These are phyloP conservation scores for Philypnodon macrostomus DNA, from an alignment of 2,797 vertebrate genomes.

Conservation along the genomic window DNA sequence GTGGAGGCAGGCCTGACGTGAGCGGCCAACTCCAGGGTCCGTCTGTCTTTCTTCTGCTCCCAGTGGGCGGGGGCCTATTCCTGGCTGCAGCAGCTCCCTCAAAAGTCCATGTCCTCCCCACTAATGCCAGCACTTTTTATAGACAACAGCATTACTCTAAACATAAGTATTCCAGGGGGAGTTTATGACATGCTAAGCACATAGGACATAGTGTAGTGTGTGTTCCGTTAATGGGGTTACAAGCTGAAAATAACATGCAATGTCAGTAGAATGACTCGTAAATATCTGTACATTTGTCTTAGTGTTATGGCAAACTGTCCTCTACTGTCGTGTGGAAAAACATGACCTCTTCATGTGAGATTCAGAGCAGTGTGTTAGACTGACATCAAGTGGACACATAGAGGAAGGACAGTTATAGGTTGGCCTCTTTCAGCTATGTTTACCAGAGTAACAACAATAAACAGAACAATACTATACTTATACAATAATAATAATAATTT, in stretches of 20 bases:
- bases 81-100: constrained; percentile 34
- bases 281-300: constrained; percentile 20
- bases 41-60: constrained; percentile 47
- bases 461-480: too few relatives aligned
- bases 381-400: constrained; percentile 71
- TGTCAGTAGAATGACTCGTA: constrained; percentile 3
- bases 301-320: constrained; percentile 13
- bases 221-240: constrained; percentile 17
- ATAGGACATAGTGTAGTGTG: constrained; percentile 10
- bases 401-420: constrained; percentile 2
- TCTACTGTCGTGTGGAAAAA: constrained; percentile 7
- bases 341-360: background rate
- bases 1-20: constrained; percentile 48
- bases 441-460: too few relatives aligned
- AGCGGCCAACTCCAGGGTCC: constrained; percentile 52
- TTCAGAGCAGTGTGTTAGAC: constrained; percentile 42
- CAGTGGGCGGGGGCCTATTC: constrained; percentile 38
- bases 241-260: constrained; percentile 29
- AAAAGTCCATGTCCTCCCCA: constrained; percentile 38
- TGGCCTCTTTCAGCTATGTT: too few relatives aligned
- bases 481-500: too few relatives aligned
- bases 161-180: constrained; percentile 34
- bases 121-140: constrained; percentile 42
- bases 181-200: constrained; percentile 19
- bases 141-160: constrained; percentile 40